Evolutionary conservation across 2,113 vertebrate genomes (phyloP).

Genomic region (Malurus melanocephalus): DNA sequence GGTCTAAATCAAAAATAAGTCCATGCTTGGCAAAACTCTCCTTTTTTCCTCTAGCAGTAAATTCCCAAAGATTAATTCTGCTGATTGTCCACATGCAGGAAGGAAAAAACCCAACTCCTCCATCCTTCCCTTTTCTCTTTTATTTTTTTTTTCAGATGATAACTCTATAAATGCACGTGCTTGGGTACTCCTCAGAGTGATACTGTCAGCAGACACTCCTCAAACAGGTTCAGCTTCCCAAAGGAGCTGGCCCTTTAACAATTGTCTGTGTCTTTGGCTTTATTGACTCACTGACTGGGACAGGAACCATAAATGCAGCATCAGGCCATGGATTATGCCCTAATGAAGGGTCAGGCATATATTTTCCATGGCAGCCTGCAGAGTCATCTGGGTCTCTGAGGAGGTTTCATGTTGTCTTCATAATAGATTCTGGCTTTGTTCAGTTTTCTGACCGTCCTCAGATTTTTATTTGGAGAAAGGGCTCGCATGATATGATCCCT

Average conservation of each 20-base stretch:
- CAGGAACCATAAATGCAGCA: constrained; percentile 1
- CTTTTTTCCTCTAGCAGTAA: not conserved
- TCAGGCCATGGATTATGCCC: not conserved
- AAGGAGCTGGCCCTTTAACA: not conserved
- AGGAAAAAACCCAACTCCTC: not conserved
- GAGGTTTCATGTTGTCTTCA: not conserved
- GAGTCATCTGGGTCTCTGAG: constrained; percentile 12
- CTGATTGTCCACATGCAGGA: not conserved
- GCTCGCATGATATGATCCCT: not conserved
- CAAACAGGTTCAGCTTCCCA: not conserved
- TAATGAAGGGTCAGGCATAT: constrained; percentile 2
- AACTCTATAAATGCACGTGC: not conserved
- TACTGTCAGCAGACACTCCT: not conserved
- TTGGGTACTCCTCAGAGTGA: not conserved
- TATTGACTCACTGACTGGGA: not conserved
- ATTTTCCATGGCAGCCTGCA: constrained; percentile 11
- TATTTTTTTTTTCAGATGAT: not conserved
- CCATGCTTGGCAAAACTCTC: not conserved
- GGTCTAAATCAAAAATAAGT: not conserved
- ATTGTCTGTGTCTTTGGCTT: not conserved
- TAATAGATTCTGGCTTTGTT: not conserved
- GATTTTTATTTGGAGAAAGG: constrained; percentile 12
- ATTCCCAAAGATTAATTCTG: not conserved
- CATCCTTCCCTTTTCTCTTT: not conserved
- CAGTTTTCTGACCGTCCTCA: not conserved